These are phyloP conservation scores for Chrysomela aeneicollis DNA, from an alignment of 2,888 invertebrate genomes.

Conservation along the genomic window DNA sequence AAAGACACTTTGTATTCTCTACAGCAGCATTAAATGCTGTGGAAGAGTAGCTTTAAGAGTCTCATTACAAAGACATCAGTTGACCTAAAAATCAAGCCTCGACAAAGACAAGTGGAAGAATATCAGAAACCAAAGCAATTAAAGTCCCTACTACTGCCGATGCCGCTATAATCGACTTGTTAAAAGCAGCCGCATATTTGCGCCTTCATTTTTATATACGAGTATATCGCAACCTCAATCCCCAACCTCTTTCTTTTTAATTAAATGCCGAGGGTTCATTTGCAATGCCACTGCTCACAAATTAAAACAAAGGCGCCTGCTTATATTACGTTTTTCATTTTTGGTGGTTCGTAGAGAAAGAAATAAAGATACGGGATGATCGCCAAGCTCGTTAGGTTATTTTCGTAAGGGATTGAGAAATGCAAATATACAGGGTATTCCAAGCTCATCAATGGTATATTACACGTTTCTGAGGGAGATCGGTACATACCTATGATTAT, in stretches of 20 bases:
- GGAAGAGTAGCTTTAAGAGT: too few relatives aligned
- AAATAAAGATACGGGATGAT: not conserved
- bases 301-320: conserved; percentile 12
- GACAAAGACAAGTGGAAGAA: too few relatives aligned
- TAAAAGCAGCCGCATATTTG: not conserved
- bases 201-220: not conserved
- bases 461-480: too few relatives aligned
- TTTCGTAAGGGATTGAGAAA: too few relatives aligned
- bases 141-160: not conserved
- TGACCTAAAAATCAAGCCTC: too few relatives aligned
- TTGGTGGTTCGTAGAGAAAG: not conserved
- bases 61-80: too few relatives aligned
- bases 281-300: conserved; percentile 11
- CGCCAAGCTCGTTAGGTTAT: not conserved
- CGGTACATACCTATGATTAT: too few relatives aligned
- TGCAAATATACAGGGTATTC: too few relatives aligned
- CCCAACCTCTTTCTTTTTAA: conserved; percentile 11
- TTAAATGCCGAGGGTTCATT: conserved; percentile 22
- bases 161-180: not conserved
- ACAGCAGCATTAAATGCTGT: too few relatives aligned
- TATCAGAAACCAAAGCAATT: not conserved
- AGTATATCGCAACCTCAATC: not conserved
- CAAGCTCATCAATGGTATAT: too few relatives aligned
- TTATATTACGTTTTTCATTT: not conserved
- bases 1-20: too few relatives aligned